Percentiles rank a stretch among this genome's conserved stretches.
phyloP scores from a whole-genome alignment of 2,113 vertebrate genomes.

The Noctilio leporinus region DNA sequence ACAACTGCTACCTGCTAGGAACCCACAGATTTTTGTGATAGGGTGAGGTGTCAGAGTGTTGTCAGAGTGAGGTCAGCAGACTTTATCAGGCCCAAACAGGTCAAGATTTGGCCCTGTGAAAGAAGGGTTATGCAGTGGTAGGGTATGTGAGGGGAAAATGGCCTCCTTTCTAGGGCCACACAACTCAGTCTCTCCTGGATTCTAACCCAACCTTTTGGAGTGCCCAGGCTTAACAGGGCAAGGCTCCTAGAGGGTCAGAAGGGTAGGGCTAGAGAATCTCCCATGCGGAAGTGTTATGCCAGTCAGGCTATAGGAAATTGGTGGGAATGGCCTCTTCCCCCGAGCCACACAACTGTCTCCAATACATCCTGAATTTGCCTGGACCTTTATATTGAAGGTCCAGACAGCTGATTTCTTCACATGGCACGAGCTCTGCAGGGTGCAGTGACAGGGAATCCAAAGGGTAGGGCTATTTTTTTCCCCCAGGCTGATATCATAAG shows the following conservation, averaged over 20 bases:
- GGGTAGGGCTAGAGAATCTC: not conserved
- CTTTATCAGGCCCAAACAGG: not conserved
- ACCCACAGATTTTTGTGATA: not conserved
- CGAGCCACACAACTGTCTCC: not conserved
- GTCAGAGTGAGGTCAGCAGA: not conserved
- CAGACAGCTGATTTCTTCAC: not conserved
- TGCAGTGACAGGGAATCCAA: not conserved
- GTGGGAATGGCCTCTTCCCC: not conserved
- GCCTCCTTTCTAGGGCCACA: not conserved
- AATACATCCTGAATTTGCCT: not conserved
- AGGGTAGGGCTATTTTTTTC: not conserved
- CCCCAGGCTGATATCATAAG: not conserved
- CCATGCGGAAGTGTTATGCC: not conserved
- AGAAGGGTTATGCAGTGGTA: not conserved
- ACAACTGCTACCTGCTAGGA: not conserved
- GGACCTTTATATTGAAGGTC: not conserved
- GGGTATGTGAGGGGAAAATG: not conserved
- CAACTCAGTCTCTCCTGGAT: not conserved
- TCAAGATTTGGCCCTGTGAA: not conserved
- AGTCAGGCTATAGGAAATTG: not conserved
- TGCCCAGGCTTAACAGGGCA: not conserved
- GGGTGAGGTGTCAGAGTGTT: not conserved
- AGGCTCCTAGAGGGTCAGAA: not conserved
- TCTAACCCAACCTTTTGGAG: not conserved
- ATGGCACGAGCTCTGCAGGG: not conserved